Percentiles rank a stretch among this genome's conserved stretches.
These are phyloP conservation scores for Koerneria pararmatus DNA, from an alignment of 2,888 invertebrate species.

Conservation along the genomic window DNA sequence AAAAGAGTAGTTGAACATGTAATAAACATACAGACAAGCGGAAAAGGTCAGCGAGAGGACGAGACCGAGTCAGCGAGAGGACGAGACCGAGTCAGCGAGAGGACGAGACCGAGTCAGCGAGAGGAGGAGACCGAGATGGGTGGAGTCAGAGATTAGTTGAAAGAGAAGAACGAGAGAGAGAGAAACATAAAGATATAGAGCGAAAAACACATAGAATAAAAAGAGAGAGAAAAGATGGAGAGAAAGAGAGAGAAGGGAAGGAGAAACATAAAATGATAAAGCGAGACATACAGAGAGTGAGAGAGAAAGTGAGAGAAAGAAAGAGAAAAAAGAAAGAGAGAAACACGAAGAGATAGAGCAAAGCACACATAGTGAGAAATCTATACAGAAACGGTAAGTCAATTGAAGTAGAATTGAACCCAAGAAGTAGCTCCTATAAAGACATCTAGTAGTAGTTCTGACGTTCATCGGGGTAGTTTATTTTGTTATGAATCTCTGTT, in stretches of 20 bases:
- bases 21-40: neutral
- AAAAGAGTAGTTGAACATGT: neutral
- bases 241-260: slow-evolving; percentile 3
- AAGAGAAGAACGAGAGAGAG: too few species aligned
- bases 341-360: too few species aligned
- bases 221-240: slow-evolving; percentile 1
- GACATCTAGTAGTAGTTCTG: too few species aligned
- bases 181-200: neutral
- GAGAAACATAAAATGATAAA: neutral
- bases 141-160: too few species aligned
- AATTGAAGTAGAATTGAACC: too few species aligned
- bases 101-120: neutral
- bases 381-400: too few species aligned
- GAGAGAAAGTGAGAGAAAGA: neutral
- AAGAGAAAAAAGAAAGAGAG: too few species aligned
- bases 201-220: neutral
- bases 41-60: neutral
- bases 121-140: neutral
- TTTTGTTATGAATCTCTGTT: too few species aligned
- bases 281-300: neutral
- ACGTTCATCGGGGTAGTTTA: too few species aligned
- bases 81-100: neutral
- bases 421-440: too few species aligned
- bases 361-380: too few species aligned
- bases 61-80: neutral